Percentiles rank a stretch among this genome's conserved stretches.
Conservation (phyloP, 2,113 vertebrate species). For the Crotophaga sulcirostris region DNA sequence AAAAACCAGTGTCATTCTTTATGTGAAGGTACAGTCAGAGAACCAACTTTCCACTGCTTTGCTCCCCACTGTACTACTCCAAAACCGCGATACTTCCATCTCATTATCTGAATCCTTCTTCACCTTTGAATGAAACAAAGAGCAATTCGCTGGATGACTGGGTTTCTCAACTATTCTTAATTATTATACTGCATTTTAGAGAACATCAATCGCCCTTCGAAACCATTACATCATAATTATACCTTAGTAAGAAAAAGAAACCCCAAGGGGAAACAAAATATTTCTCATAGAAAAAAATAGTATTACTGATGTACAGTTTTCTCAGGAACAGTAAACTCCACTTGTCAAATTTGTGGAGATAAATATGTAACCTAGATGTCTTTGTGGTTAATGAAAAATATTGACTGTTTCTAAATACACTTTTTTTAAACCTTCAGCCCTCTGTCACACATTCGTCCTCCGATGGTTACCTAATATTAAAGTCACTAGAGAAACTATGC, state of each 20-base stretch:
- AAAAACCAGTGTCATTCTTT: background rate
- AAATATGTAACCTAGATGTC: background rate
- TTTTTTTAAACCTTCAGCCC: background rate
- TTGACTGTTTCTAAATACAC: background rate
- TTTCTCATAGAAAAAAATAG: background rate
- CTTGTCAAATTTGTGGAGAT: background rate
- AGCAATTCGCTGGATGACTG: background rate
- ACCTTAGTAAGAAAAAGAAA: background rate
- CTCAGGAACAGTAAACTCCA: background rate
- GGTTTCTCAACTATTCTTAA: background rate
- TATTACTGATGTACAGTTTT: background rate
- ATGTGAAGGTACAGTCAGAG: background rate
- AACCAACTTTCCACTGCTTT: background rate
- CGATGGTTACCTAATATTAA: background rate
- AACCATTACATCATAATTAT: background rate
- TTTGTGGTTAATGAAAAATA: background rate
- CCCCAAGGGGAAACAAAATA: background rate
- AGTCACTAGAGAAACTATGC: background rate
- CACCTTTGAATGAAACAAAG: background rate
- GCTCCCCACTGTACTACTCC: background rate
- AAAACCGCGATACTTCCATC: background rate
- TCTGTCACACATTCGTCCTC: background rate
- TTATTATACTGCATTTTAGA: background rate
- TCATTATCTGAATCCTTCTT: background rate
- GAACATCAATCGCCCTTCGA: accelerated